Evolutionary conservation across 2,888 invertebrate species (phyloP).

Genomic region (Eustalomyia histrio): DNA sequence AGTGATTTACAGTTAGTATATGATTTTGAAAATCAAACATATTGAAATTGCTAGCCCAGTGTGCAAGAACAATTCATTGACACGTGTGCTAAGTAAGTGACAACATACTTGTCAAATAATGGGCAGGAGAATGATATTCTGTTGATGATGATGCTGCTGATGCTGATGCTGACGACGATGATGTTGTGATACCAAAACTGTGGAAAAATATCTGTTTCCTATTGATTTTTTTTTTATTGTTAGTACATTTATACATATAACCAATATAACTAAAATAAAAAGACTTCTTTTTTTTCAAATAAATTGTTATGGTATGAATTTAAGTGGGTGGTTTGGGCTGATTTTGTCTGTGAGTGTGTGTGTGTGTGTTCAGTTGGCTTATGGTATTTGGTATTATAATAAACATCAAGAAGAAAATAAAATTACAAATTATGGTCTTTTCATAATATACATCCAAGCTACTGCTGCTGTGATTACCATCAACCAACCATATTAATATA

Average conservation of each 20-base stretch:
- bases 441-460: conserved; percentile 74
- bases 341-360: neutral
- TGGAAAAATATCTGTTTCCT: conserved; percentile 72
- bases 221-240: conserved; percentile 75
- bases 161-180: conserved; percentile 31
- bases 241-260: neutral
- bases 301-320: conserved; percentile 31
- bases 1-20: no score
- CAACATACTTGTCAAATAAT: conserved; percentile 50
- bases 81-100: conserved; percentile 53
- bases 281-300: conserved; percentile 19
- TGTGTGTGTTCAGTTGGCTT: conserved; percentile 24
- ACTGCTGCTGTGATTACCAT: conserved; percentile 15
- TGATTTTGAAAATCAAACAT: no score
- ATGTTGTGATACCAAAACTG: conserved; percentile 44
- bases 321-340: conserved; percentile 47
- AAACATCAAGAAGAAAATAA: conserved; percentile 59
- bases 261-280: conserved; percentile 44
- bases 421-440: conserved; percentile 76
- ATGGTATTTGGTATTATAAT: conserved; percentile 31
- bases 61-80: conserved; percentile 22
- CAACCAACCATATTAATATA: conserved; percentile 40
- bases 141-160: neutral
- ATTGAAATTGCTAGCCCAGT: neutral
- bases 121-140: conserved; percentile 33